phyloP scores from a whole-genome alignment of 53 echinoderm and acorn worm species.

The Stichopus horrens region DNA sequence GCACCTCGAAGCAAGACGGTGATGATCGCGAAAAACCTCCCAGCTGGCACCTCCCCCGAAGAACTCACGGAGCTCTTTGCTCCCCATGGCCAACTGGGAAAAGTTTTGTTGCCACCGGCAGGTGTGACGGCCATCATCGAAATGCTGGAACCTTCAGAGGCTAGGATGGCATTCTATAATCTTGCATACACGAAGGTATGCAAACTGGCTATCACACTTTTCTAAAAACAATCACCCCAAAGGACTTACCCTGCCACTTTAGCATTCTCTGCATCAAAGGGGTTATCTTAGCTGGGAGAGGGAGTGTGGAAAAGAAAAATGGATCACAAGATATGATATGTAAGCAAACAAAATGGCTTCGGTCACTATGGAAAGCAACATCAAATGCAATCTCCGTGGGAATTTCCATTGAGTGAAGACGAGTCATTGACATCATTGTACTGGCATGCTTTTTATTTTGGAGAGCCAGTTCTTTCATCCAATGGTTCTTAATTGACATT shows the following conservation, averaged over 20 bases:
- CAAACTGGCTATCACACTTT: neutral
- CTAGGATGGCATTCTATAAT: constrained; percentile 81
- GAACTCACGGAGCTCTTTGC: constrained; percentile 81
- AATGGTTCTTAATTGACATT: too few relatives aligned
- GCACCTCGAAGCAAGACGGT: constrained; percentile 86
- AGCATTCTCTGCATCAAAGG: neutral
- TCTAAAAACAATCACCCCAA: too few relatives aligned
- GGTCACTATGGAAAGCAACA: too few relatives aligned
- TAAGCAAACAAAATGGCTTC: neutral
- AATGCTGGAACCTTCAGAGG: constrained; percentile 87
- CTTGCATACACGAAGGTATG: constrained; percentile 94
- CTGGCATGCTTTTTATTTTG: too few relatives aligned
- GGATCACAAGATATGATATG: constrained; percentile 82
- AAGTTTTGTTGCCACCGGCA: constrained; percentile 85
- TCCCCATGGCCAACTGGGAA: constrained; percentile 68
- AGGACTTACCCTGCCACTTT: too few relatives aligned
- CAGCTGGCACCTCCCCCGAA: constrained; percentile 68
- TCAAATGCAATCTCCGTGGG: too few relatives aligned
- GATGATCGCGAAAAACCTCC: constrained; percentile 86
- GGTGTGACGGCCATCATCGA: constrained; percentile 92
- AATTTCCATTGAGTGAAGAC: too few relatives aligned
- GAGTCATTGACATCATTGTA: too few relatives aligned
- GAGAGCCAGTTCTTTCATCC: too few relatives aligned
- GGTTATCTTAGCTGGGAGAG: constrained; percentile 81
- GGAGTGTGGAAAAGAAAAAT: constrained; percentile 71